phyloP scores from a whole-genome alignment of 2,113 vertebrate species.

The Pituophis catenifer region DNA sequence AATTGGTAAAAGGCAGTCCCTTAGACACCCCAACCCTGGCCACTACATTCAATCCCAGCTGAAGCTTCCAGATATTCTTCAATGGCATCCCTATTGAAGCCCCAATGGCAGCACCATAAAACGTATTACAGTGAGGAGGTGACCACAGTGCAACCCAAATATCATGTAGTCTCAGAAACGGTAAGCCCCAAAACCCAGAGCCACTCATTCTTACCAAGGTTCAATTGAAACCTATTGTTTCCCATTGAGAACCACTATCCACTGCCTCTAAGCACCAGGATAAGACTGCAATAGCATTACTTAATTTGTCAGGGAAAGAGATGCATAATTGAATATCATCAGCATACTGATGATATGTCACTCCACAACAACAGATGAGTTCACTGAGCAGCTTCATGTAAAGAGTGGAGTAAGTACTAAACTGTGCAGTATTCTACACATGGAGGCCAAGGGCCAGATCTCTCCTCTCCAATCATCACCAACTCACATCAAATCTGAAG shows the following conservation, averaged over 20 bases:
- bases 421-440: background rate
- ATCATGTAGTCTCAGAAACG: background rate
- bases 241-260: background rate
- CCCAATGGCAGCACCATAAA: background rate
- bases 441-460: background rate
- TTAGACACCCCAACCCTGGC: background rate
- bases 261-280: background rate
- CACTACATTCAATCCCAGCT: background rate
- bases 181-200: background rate
- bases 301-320: background rate
- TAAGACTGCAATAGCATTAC: background rate
- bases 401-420: background rate
- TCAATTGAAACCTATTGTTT: background rate
- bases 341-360: background rate
- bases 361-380: background rate
- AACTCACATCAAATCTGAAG: background rate
- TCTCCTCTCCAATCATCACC: background rate
- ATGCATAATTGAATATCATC: background rate
- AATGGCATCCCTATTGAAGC: background rate
- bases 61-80: background rate
- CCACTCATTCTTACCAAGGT: background rate
- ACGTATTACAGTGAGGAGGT: background rate
- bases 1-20: background rate
- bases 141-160: background rate
- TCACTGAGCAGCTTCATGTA: background rate